A percentile compares a stretch with the other conserved stretches of the same genome.
Evolutionary conservation across 2,888 invertebrate genomes (phyloP).

Genomic region (Dolomedes plantarius): DNA sequence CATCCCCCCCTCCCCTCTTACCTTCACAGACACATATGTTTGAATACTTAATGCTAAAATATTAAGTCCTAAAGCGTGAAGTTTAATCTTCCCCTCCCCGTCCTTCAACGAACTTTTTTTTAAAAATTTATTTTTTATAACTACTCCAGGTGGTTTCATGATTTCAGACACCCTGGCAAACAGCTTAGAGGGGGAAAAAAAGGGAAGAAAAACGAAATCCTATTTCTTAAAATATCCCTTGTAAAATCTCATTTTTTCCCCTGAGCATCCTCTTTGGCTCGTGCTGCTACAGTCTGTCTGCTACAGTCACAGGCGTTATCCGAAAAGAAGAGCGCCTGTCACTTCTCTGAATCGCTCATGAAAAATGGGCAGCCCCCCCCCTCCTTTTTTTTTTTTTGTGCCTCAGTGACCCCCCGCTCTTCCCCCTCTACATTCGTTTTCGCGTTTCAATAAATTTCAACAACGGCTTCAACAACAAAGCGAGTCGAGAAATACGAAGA

Average conservation of each 20-base stretch:
- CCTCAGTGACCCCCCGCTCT: neutral
- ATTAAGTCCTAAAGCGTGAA: neutral
- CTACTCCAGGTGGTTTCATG: neutral
- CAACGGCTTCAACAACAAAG: neutral
- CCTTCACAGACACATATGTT: no score
- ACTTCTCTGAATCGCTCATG: neutral
- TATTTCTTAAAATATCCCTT: neutral
- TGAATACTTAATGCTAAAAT: neutral
- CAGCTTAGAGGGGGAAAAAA: neutral
- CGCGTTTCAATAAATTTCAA: constrained; percentile 24
- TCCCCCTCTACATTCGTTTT: constrained; percentile 7
- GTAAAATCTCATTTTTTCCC: neutral
- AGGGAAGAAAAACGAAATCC: neutral
- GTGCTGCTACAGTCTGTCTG: neutral
- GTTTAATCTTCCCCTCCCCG: no score
- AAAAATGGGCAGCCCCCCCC: neutral
- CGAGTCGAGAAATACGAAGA: neutral
- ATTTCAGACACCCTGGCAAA: neutral
- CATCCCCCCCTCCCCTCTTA: no score
- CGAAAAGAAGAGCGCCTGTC: constrained; percentile 1
- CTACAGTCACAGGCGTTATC: neutral
- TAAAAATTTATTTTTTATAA: no score
- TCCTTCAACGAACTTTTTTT: neutral
- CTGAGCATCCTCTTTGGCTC: neutral
- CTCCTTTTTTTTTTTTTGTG: neutral